Conservation (phyloP, 2,113 vertebrate genomes). For the Cettia cetti region DNA sequence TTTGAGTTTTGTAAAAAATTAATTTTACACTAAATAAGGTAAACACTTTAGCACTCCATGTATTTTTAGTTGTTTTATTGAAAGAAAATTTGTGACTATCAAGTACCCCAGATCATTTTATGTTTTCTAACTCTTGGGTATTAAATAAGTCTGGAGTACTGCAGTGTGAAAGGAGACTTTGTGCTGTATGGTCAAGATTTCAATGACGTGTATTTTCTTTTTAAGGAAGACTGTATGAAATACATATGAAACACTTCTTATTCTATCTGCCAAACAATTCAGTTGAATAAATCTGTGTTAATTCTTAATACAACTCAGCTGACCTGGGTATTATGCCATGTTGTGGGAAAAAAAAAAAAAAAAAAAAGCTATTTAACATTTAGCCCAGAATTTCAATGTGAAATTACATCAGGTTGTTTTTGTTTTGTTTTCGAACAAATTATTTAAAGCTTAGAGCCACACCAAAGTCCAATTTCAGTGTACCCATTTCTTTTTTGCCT, state of each 20-base stretch:
- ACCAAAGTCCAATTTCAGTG: not conserved
- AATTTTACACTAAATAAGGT: not conserved
- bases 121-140: not conserved
- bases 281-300: not conserved
- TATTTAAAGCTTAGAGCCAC: not conserved
- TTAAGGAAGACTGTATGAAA: not conserved
- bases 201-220: not conserved
- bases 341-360: not conserved
- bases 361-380: not conserved
- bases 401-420: not conserved
- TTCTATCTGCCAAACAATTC: not conserved
- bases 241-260: not conserved
- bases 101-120: not conserved
- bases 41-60: not conserved
- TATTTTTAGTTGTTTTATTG: not conserved
- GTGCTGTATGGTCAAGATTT: not conserved
- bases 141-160: not conserved
- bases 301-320: slow-evolving; percentile 30
- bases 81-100: not conserved
- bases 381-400: not conserved
- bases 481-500: not conserved
- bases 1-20: not conserved
- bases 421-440: not conserved
- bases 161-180: not conserved
- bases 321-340: not conserved